Evolutionary conservation across 2,113 vertebrate genomes (phyloP).

Genomic region (Zingel zingel): DNA sequence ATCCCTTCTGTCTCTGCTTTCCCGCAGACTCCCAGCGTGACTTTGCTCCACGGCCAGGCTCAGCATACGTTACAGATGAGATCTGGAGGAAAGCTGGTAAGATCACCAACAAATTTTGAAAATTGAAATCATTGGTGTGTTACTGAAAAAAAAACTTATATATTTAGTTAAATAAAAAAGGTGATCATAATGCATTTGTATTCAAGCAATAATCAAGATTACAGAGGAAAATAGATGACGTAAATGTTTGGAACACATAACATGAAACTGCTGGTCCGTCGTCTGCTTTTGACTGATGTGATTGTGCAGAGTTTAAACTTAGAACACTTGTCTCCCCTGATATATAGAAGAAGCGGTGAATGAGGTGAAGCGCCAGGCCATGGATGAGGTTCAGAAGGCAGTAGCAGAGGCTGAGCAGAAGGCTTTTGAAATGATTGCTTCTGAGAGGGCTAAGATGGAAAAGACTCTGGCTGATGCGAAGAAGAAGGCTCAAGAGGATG

Average conservation of each 20-base stretch:
- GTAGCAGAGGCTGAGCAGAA: constrained; percentile 98
- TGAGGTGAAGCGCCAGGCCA: constrained; percentile 98
- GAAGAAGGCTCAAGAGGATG: constrained; percentile 94
- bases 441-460: constrained; percentile 97
- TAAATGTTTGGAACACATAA: not conserved
- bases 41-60: constrained; percentile 88
- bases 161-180: not conserved
- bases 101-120: constrained; percentile 25
- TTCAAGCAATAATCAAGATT: too few relatives aligned
- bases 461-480: constrained; percentile 95
- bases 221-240: not conserved
- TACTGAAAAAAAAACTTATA: not conserved
- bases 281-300: not conserved
- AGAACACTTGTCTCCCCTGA: accelerated
- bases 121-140: not conserved
- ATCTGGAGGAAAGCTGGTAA: constrained; percentile 99
- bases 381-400: constrained; percentile 98
- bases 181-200: not conserved
- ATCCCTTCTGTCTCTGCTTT: constrained; percentile 59
- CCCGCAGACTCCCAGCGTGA: constrained; percentile 92
- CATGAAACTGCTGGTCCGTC: not conserved
- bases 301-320: not conserved
- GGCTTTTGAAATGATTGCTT: constrained; percentile 97
- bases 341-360: constrained; percentile 96
- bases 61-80: constrained; percentile 96